Base-by-base conservation (phyloP, 2,797 vertebrate species). In the Xenentodon cancila region DNA sequence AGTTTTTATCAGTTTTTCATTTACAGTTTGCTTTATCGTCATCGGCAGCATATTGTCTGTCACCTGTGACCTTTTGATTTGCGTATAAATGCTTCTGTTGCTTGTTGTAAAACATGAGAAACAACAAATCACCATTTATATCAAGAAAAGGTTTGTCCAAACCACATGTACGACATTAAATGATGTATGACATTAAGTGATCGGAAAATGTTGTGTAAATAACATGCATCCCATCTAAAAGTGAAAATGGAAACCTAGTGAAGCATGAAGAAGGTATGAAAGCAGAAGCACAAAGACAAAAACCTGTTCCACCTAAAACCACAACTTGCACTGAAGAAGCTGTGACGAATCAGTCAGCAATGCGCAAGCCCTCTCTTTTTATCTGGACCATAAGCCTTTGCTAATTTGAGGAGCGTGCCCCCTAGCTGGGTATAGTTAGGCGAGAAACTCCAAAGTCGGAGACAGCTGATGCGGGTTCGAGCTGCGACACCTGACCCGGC, bases 391-490 rank as follows among this genome's bases (percentile, higher is more conserved):
- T 47, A 27, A 54, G 51, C 16, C 53, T 25, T 19, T 77, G 73
- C 79, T 71, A 51, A 84, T 75, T 64, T 40, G 47, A 55, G 57
- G 43, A 48, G 56, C 30, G 37, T 25, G 52, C 59, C 45, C 58
- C 53, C 25, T 49, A 30, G 64, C 40, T 49, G 54, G 42, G 32
- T 70, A 63, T 57, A 53, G 34, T 17, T 40, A 51, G 44, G 64
- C 75, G 12, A 37, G 34, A 37, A 37, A 74, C 70, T 70, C 68
- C 34, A 52, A n/a, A 13, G 34, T 42, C 9, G 1, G 43, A 16
- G 64, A 88, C 89, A 91, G 87, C 90, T 92, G 91, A 84, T 45
- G 4, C 40, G 53, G 72, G 68, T 58, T 59, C 37, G 49, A 67
- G 27, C 53, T 58, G 22, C 59, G 74, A 77, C 81, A 86, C 77